phyloP scores from a whole-genome alignment of 2,797 vertebrate species.

The Kryptopterus vitreolus region DNA sequence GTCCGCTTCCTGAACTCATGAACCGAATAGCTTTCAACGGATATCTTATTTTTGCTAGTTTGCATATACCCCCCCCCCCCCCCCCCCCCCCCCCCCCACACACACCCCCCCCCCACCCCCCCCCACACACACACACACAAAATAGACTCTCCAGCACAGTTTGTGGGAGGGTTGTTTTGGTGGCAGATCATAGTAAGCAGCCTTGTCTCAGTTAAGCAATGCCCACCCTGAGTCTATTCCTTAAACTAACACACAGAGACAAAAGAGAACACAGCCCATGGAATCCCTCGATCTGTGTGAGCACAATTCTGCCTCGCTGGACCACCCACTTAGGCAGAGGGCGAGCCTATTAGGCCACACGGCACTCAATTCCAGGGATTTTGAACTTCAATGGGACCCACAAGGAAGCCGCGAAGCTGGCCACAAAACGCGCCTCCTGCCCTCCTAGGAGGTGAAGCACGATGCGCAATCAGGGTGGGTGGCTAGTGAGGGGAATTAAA shows the following conservation, averaged over 20 bases:
- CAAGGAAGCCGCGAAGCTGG: slow-evolving; percentile 59
- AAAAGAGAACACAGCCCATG: slow-evolving; percentile 58
- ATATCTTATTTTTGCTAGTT: neutral
- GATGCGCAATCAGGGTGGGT: slow-evolving; percentile 43
- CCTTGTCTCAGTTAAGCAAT: slow-evolving; percentile 52
- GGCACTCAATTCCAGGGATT: slow-evolving; percentile 61
- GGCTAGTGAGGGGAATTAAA: slow-evolving; percentile 2
- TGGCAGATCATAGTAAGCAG: slow-evolving; percentile 57
- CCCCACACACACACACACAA: slow-evolving; percentile 3
- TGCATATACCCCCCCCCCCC: neutral
- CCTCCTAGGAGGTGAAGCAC: slow-evolving; percentile 43
- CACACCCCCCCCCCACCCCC: too few species aligned
- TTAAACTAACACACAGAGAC: slow-evolving; percentile 62
- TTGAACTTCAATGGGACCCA: slow-evolving; percentile 66
- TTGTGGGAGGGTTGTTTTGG: slow-evolving; percentile 44
- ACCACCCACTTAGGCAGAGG: slow-evolving; percentile 75
- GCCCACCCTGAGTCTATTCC: slow-evolving; percentile 63
- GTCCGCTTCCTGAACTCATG: neutral
- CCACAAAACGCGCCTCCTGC: slow-evolving; percentile 53
- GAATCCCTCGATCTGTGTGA: slow-evolving; percentile 60
- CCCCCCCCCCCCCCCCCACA: too few species aligned
- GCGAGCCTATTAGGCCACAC: slow-evolving; percentile 57
- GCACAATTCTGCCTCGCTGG: slow-evolving; percentile 47
- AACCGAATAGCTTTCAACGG: neutral
- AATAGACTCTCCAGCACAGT: slow-evolving; percentile 1